These are phyloP conservation scores for Plestiodon gilberti DNA, from an alignment of 2,113 vertebrate species.

Conservation along the genomic window DNA sequence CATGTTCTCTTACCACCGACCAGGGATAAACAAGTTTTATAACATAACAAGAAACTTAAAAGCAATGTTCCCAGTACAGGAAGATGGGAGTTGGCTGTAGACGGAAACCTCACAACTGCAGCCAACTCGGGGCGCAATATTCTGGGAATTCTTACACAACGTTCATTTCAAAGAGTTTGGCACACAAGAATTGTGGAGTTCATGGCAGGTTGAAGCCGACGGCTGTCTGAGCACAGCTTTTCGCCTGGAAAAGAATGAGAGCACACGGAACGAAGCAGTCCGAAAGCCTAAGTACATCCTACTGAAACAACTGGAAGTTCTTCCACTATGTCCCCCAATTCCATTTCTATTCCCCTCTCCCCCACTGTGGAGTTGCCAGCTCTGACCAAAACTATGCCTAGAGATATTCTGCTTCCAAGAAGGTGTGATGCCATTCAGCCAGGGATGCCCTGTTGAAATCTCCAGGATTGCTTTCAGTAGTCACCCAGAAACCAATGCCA, in stretches of 20 bases:
- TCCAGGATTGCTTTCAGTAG: too few species aligned
- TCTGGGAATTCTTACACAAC: not conserved
- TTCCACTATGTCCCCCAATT: too few species aligned
- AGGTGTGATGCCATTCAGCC: too few species aligned
- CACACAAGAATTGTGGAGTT: too few species aligned
- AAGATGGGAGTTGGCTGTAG: not conserved
- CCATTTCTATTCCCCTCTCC: too few species aligned
- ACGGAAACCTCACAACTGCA: not conserved
- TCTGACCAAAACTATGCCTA: too few species aligned
- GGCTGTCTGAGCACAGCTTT: not conserved
- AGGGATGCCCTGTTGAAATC: too few species aligned
- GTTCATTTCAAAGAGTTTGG: not conserved
- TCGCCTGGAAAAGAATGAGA: not conserved
- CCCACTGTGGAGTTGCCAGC: too few species aligned
- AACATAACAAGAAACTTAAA: not conserved
- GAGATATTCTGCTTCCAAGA: too few species aligned
- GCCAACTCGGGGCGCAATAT: not conserved
- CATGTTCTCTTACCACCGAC: not conserved
- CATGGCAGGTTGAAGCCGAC: not conserved
- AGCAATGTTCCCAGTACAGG: not conserved
- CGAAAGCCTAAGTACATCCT: too few species aligned
- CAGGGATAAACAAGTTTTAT: slow-evolving; percentile 6
- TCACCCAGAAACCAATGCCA: too few species aligned
- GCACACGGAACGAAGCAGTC: not conserved
- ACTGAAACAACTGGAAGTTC: too few species aligned